phyloP scores from a whole-genome alignment of 92 coral and sea anemone genomes.

The Palythoa grandiflora region DNA sequence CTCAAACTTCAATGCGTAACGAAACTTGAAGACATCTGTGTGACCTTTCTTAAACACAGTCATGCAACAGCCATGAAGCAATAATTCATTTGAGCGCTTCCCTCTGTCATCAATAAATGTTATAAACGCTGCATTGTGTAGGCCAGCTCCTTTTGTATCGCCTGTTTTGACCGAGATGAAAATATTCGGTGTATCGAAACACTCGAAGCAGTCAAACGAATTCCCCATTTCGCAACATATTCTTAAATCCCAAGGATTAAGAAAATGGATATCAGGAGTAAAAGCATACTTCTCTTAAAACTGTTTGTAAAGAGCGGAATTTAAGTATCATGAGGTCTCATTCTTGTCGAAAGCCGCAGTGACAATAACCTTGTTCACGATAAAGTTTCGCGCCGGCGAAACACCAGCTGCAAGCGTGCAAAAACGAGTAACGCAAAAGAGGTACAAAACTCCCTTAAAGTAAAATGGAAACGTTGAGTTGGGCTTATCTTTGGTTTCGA shows the following conservation, averaged over 20 bases:
- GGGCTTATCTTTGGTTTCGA: neutral
- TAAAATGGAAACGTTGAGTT: neutral
- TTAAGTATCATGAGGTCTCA: neutral
- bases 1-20: slow-evolving; percentile 65
- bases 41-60: slow-evolving; percentile 98
- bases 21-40: slow-evolving; percentile 85
- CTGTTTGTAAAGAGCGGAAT: neutral
- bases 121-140: slow-evolving; percentile 86
- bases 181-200: slow-evolving; percentile 79
- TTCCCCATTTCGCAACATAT: slow-evolving; percentile 83
- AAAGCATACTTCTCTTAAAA: neutral
- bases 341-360: neutral
- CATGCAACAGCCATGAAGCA: slow-evolving; percentile 90
- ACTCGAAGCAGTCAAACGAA: slow-evolving; percentile 78
- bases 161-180: slow-evolving; percentile 90
- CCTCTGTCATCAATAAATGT: slow-evolving; percentile 87
- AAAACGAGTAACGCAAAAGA: neutral
- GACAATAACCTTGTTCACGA: neutral
- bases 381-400: neutral
- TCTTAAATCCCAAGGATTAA: neutral
- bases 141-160: slow-evolving; percentile 89
- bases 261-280: neutral
- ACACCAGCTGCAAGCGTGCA: neutral
- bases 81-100: slow-evolving; percentile 74
- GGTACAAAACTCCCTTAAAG: neutral